A percentile compares a stretch with the other conserved stretches of the same genome.
phyloP scores from a whole-genome alignment of 2,113 vertebrate genomes.

The Bettongia penicillata region DNA sequence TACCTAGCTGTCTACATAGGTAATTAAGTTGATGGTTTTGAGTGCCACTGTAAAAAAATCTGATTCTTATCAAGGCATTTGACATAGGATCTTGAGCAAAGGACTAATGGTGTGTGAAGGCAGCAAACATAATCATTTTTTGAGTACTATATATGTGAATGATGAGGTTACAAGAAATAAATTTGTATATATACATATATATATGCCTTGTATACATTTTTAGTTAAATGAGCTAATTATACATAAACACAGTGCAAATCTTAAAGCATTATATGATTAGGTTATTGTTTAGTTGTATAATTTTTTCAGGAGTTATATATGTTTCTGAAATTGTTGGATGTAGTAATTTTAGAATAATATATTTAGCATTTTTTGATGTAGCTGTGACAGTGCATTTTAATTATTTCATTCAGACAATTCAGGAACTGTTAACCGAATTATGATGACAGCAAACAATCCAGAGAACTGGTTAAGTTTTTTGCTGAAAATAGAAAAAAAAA shows the following conservation, averaged over 20 bases:
- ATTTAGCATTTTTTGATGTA: slow-evolving; percentile 22
- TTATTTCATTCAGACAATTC: slow-evolving; percentile 87
- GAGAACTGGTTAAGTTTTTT: slow-evolving; percentile 92
- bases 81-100: not conserved
- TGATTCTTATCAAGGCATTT: no score
- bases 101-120: not conserved
- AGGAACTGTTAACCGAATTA: slow-evolving; percentile 88
- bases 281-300: not conserved
- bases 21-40: not conserved
- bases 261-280: not conserved
- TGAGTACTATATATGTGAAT: not conserved
- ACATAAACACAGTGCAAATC: not conserved
- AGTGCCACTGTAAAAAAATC: not conserved
- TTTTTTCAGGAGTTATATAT: slow-evolving; percentile 12
- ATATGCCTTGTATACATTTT: not conserved
- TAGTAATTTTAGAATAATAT: slow-evolving; percentile 23
- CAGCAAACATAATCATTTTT: not conserved
- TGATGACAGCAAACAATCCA: slow-evolving; percentile 88
- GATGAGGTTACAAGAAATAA: not conserved
- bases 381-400: slow-evolving; percentile 35
- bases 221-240: not conserved
- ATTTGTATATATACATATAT: no score
- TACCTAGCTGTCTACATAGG: not conserved
- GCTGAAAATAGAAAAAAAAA: slow-evolving; percentile 90
- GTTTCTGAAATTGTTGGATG: not conserved